Conservation (phyloP, 2,888 invertebrate species). For the Atethmia centrago region DNA sequence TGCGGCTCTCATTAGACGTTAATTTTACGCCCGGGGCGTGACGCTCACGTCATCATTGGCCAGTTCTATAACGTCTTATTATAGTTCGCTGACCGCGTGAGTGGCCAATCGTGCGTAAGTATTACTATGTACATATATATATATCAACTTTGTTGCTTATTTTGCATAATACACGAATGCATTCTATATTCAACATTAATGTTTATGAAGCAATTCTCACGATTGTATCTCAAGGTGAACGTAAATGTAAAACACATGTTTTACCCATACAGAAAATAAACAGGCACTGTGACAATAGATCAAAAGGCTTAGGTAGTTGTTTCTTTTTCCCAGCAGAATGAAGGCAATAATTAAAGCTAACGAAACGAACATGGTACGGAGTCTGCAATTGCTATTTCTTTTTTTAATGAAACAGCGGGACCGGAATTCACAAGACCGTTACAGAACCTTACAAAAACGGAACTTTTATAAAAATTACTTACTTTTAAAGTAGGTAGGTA, state of each 20-base stretch:
- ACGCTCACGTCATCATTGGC: conserved; percentile 52
- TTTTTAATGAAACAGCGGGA: conserved; percentile 54
- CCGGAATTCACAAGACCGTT: conserved; percentile 60
- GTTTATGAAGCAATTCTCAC: conserved; percentile 58
- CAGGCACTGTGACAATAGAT: conserved; percentile 46
- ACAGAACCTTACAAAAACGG: conserved; percentile 43
- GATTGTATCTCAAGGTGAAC: conserved; percentile 61
- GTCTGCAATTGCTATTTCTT: conserved; percentile 57
- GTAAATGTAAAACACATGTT: conserved; percentile 57
- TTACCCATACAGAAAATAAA: conserved; percentile 50
- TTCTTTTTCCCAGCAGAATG: conserved; percentile 62
- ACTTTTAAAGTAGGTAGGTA: conserved; percentile 15
- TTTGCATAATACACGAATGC: conserved; percentile 39
- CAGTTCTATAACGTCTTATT: conserved; percentile 55
- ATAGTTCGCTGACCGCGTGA: conserved; percentile 58
- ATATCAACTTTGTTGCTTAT: conserved; percentile 43
- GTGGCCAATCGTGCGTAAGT: conserved; percentile 49
- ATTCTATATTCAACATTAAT: conserved; percentile 42
- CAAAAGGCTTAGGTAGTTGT: conserved; percentile 38
- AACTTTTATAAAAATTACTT: conserved; percentile 28
- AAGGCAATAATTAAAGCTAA: conserved; percentile 64
- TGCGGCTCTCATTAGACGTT: conserved; percentile 63
- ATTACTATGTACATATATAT: no score
- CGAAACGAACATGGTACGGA: conserved; percentile 55
- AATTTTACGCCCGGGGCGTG: conserved; percentile 55